Evolutionary conservation across 2,888 invertebrate genomes (phyloP).

Genomic region (Cyaniris semiargus): DNA sequence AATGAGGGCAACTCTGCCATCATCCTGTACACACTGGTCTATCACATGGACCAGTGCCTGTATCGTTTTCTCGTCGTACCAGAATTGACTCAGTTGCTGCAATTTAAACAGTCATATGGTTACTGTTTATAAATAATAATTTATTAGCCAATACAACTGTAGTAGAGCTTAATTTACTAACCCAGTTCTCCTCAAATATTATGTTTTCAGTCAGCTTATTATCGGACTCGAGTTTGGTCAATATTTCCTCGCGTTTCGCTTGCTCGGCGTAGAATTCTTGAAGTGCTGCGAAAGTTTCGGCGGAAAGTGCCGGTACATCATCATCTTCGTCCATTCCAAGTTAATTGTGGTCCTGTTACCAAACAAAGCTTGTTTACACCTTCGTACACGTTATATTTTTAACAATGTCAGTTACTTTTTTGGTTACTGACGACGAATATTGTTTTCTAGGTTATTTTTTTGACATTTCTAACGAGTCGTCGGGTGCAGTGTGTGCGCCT

Average conservation of each 20-base stretch:
- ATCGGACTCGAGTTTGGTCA: slow-evolving; percentile 70
- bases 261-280: slow-evolving; percentile 89
- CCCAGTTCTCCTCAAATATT: slow-evolving; percentile 91
- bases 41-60: slow-evolving; percentile 85
- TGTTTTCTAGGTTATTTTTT: slow-evolving; percentile 22
- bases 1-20: slow-evolving; percentile 88
- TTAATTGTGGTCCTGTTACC: not conserved
- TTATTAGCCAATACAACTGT: not conserved
- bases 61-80: slow-evolving; percentile 94
- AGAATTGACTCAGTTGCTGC: slow-evolving; percentile 98
- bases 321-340: slow-evolving; percentile 73
- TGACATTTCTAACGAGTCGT: slow-evolving; percentile 11
- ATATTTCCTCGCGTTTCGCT: slow-evolving; percentile 80
- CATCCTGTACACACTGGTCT: slow-evolving; percentile 71
- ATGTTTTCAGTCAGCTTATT: slow-evolving; percentile 70
- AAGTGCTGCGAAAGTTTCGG: slow-evolving; percentile 86
- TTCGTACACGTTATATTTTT: not conserved
- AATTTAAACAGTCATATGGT: slow-evolving; percentile 41
- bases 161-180: slow-evolving; percentile 51
- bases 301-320: slow-evolving; percentile 83
- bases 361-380: not conserved
- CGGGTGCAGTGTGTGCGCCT: not conserved
- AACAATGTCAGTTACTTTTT: not conserved
- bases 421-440: not conserved
- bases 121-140: not conserved